Conservation (phyloP, 30 jellyfish, hydroid and myxozoan species). For the Cassiopea xamachana region DNA sequence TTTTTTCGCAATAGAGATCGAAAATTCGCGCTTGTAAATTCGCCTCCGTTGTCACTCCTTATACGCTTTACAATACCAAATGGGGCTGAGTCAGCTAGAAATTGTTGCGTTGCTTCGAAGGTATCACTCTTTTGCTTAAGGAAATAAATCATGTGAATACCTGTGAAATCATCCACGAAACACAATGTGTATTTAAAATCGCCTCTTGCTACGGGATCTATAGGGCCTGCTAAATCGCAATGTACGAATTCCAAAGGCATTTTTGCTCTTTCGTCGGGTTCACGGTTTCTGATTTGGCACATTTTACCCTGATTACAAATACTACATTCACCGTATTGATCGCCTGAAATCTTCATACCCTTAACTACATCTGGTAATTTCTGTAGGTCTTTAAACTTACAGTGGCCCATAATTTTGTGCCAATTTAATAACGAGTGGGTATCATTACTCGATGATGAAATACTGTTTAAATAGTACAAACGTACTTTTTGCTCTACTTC, state of each 20-base stretch:
- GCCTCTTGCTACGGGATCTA: constrained; percentile 45
- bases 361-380: constrained; percentile 56
- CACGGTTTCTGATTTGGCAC: constrained; percentile 20
- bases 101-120: not conserved
- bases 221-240: constrained; percentile 69
- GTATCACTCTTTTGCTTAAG: not conserved
- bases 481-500: constrained; percentile 27
- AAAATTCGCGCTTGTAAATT: too few relatives aligned
- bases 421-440: constrained; percentile 1
- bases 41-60: too few relatives aligned
- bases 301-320: constrained; percentile 30
- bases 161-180: not conserved
- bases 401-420: constrained; percentile 62
- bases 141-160: not conserved
- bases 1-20: too few relatives aligned
- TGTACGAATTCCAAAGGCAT: constrained; percentile 60
- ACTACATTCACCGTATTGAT: constrained; percentile 23
- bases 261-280: constrained; percentile 52
- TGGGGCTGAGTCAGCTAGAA: not conserved
- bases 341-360: constrained; percentile 68
- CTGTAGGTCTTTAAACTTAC: constrained; percentile 46
- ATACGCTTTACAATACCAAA: not conserved
- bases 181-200: constrained; percentile 40
- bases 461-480: constrained; percentile 20
- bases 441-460: not conserved